These are phyloP conservation scores for Gambusia yucatana DNA, from an alignment of 2,797 vertebrate genomes.

Conservation along the genomic window DNA sequence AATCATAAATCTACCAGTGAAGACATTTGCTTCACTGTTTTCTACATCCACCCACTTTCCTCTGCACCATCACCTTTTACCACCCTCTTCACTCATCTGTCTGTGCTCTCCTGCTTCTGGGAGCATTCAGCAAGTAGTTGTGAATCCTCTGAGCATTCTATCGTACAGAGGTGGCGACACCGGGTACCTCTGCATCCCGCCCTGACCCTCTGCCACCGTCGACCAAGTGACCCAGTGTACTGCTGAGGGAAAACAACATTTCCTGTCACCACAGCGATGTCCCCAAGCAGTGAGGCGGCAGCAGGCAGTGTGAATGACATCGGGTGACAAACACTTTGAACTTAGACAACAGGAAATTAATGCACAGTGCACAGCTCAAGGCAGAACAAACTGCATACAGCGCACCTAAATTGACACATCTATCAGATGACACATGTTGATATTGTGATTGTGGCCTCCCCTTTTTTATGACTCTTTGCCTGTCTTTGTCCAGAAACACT, in stretches of 20 bases:
- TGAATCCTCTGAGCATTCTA: slow-evolving; percentile 66
- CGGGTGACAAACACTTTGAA: slow-evolving; percentile 81
- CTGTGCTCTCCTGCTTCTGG: slow-evolving; percentile 28
- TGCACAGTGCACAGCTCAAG: slow-evolving; percentile 72
- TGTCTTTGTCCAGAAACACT: slow-evolving; percentile 59
- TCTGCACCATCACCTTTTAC: slow-evolving; percentile 42
- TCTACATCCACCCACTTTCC: slow-evolving; percentile 34
- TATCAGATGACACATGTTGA: slow-evolving; percentile 77
- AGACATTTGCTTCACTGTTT: slow-evolving; percentile 31
- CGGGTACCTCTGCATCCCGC: slow-evolving; percentile 59
- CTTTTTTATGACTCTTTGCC: slow-evolving; percentile 56
- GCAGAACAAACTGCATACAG: slow-evolving; percentile 61
- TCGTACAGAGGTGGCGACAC: slow-evolving; percentile 47
- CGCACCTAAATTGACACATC: slow-evolving; percentile 77
- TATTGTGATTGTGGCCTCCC: slow-evolving; percentile 55
- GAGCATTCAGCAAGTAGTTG: slow-evolving; percentile 23
- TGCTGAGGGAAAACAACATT: slow-evolving; percentile 74
- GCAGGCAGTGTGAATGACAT: slow-evolving; percentile 72
- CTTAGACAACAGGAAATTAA: slow-evolving; percentile 79
- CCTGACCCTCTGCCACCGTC: slow-evolving; percentile 71
- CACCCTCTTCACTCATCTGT: slow-evolving; percentile 33
- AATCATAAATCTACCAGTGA: slow-evolving; percentile 30
- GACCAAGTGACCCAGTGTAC: slow-evolving; percentile 78
- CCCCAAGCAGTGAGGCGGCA: slow-evolving; percentile 56
- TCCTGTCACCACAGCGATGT: slow-evolving; percentile 55